Conservation (phyloP, 2,113 vertebrate genomes). For the Syrmaticus mikado region DNA sequence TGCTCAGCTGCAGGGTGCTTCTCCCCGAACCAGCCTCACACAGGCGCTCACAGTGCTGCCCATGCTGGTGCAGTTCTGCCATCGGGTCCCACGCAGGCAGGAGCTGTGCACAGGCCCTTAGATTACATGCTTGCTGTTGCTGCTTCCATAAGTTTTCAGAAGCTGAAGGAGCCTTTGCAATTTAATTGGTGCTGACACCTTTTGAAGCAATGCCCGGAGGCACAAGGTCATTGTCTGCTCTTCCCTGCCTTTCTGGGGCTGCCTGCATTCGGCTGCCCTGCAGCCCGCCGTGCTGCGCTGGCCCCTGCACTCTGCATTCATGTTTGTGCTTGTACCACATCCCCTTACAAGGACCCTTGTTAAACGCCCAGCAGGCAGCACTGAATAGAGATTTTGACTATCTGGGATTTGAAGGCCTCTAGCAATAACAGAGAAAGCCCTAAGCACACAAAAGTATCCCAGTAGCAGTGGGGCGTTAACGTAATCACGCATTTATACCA, state of each 20-base stretch:
- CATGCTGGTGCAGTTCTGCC: not conserved
- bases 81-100: not conserved
- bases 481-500: slow-evolving; percentile 70
- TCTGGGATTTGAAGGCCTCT: slow-evolving; percentile 77
- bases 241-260: slow-evolving; percentile 72
- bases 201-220: slow-evolving; percentile 83
- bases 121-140: slow-evolving; percentile 78
- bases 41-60: not conserved
- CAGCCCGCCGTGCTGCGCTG: slow-evolving; percentile 77
- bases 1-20: not conserved
- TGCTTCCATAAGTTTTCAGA: slow-evolving; percentile 79
- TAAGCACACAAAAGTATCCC: slow-evolving; percentile 76
- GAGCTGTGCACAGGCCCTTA: slow-evolving; percentile 48
- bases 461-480: slow-evolving; percentile 69
- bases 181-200: slow-evolving; percentile 85
- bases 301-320: slow-evolving; percentile 81
- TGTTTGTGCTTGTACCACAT: slow-evolving; percentile 75
- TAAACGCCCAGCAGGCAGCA: slow-evolving; percentile 82
- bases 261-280: slow-evolving; percentile 75
- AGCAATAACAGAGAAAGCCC: slow-evolving; percentile 74
- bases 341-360: slow-evolving; percentile 80
- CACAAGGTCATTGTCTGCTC: slow-evolving; percentile 78
- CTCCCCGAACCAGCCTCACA: not conserved
- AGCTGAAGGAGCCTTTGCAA: slow-evolving; percentile 82
- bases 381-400: slow-evolving; percentile 80